phyloP scores from a whole-genome alignment of 2,888 invertebrate species.

The Elysia crispata region DNA sequence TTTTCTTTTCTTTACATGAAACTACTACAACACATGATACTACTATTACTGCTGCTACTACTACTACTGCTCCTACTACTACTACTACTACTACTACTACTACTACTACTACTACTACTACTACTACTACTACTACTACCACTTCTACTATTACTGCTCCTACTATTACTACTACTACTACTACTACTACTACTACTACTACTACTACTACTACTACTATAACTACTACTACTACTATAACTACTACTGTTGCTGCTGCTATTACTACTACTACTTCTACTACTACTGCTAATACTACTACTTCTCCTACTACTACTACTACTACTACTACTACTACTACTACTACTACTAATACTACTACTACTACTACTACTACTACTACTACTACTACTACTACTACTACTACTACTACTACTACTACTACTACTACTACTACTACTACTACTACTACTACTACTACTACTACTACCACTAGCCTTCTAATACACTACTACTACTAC shows the following conservation, averaged over 20 bases:
- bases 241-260: conserved; percentile 3
- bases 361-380: not conserved
- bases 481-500: too few species aligned
- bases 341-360: too few species aligned
- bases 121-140: not conserved
- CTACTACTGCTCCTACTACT: too few species aligned
- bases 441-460: conserved; percentile 23
- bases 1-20: too few species aligned
- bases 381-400: conserved; percentile 2
- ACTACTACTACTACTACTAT: not conserved
- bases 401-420: not conserved
- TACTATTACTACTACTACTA: too few species aligned
- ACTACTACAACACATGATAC: too few species aligned
- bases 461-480: not conserved
- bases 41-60: too few species aligned
- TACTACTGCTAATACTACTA: too few species aligned
- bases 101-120: not conserved
- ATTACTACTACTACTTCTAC: not conserved
- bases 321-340: too few species aligned
- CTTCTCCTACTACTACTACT: too few species aligned
- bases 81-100: too few species aligned
- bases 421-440: conserved; percentile 13
- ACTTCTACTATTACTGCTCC: not conserved
- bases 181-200: not conserved
- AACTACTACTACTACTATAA: not conserved